Evolutionary conservation across 2,113 vertebrate genomes (phyloP).

Genomic region (Microcebus tavaratra): DNA sequence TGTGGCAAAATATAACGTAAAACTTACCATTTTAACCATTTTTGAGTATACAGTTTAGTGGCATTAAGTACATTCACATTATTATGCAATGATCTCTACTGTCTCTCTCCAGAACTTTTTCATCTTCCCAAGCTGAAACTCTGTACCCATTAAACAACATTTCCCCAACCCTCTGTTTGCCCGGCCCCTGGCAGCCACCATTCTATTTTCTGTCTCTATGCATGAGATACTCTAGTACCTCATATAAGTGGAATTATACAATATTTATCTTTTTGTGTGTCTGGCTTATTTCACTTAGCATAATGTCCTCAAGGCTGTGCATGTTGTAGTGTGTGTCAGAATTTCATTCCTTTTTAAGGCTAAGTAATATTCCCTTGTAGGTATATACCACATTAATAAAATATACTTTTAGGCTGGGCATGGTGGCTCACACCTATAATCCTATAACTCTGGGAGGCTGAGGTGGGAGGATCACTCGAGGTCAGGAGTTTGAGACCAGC

Average conservation of each 20-base stretch:
- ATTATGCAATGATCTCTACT: not conserved
- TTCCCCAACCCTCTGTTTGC: not conserved
- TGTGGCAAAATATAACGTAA: not conserved
- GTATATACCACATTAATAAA: not conserved
- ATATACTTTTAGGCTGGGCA: not conserved
- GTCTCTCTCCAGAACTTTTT: not conserved
- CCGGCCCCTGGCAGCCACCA: not conserved
- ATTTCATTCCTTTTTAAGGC: not conserved
- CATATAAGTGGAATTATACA: not conserved
- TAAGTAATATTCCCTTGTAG: not conserved
- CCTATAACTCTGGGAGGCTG: no score
- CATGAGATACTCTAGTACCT: not conserved
- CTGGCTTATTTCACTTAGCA: not conserved
- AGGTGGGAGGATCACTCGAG: fast-evolving
- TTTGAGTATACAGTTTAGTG: not conserved
- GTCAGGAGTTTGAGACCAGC: no score
- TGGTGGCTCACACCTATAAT: no score
- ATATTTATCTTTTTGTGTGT: not conserved
- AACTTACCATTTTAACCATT: not conserved
- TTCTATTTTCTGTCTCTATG: not conserved
- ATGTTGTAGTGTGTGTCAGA: not conserved
- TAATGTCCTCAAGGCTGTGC: not conserved
- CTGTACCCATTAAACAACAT: not conserved
- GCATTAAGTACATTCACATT: not conserved
- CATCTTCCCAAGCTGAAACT: not conserved